A percentile compares a stretch with the other conserved stretches of the same genome.
These are phyloP conservation scores for Forbesichthys agassizii DNA, from an alignment of 2,113 vertebrate genomes.

Conservation along the genomic window DNA sequence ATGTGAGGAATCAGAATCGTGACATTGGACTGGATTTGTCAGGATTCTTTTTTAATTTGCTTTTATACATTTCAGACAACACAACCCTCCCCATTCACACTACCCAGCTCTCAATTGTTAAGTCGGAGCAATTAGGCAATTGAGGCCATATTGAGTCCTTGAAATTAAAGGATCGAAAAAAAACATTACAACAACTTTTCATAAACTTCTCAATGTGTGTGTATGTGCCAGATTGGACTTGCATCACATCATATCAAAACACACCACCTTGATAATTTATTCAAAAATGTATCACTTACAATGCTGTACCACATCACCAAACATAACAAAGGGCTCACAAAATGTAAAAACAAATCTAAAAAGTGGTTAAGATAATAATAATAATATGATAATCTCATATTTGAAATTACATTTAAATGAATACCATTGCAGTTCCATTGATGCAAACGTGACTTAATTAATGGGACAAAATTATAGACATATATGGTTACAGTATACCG, in stretches of 20 bases:
- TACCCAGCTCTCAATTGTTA: constrained; percentile 62
- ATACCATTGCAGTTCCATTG: too few relatives aligned
- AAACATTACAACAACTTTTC: constrained; percentile 42
- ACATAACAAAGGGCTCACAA: background rate
- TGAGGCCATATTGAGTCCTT: constrained; percentile 59
- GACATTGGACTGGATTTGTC: background rate
- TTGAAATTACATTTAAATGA: too few relatives aligned
- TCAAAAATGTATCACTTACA: constrained; percentile 16
- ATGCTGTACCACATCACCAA: constrained; percentile 34
- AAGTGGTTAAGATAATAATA: too few relatives aligned
- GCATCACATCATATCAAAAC: constrained; percentile 2
- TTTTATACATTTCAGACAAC: background rate
- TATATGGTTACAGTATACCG: too few relatives aligned
- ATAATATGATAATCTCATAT: too few relatives aligned
- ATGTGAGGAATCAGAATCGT: background rate
- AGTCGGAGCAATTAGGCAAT: constrained; percentile 56
- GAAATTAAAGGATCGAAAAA: constrained; percentile 56
- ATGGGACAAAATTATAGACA: too few relatives aligned
- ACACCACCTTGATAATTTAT: constrained; percentile 20
- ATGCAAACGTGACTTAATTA: too few relatives aligned
- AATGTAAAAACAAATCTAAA: too few relatives aligned
- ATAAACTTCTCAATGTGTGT: constrained; percentile 37
- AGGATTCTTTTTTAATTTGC: constrained; percentile 43
- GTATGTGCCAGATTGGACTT: constrained; percentile 34
- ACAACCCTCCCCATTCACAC: constrained; percentile 29